phyloP scores from a whole-genome alignment of 2,797 vertebrate genomes.

The Sternotherus odoratus region DNA sequence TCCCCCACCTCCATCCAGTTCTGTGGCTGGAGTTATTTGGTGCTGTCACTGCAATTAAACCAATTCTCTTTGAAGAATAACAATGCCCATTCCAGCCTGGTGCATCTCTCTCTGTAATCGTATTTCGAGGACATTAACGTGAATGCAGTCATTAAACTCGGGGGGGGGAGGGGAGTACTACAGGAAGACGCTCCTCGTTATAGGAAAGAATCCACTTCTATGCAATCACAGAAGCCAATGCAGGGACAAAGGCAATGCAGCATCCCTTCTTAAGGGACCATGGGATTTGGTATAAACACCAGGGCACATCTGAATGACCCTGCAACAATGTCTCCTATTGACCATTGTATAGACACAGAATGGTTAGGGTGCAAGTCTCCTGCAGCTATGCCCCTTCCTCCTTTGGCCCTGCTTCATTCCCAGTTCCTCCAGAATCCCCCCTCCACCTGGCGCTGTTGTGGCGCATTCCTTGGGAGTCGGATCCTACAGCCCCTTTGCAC shows the following conservation, averaged over 20 bases:
- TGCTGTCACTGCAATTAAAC: neutral
- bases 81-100: neutral
- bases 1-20: neutral
- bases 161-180: constrained; percentile 33
- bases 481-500: neutral
- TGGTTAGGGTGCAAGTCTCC: no score
- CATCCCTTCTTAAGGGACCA: neutral
- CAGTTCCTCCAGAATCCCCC: neutral
- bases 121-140: constrained; percentile 54
- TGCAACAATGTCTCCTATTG: neutral
- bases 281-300: neutral
- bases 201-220: neutral
- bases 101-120: neutral
- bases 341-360: neutral
- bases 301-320: neutral
- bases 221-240: no score
- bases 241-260: neutral
- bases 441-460: neutral
- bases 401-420: neutral
- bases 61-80: neutral
- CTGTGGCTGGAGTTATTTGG: neutral
- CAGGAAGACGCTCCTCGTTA: neutral
- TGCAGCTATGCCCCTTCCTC: no score
- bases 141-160: constrained; percentile 47
- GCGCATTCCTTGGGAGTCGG: no score